Evolutionary conservation across 2,888 invertebrate genomes (phyloP).

Genomic region (Erannis defoliaria): DNA sequence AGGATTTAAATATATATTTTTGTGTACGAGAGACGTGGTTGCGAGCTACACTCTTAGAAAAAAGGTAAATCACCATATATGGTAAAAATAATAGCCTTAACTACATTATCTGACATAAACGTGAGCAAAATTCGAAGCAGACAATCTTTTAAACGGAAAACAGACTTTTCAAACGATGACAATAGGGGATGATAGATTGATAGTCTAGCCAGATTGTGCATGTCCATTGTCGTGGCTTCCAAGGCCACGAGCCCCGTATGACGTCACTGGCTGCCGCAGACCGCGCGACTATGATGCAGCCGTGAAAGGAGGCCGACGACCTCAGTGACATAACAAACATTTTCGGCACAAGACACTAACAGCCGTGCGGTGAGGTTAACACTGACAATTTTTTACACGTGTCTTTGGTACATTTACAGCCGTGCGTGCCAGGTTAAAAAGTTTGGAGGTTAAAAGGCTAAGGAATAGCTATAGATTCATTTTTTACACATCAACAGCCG

Average conservation of each 20-base stretch:
- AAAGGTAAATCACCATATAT: no score
- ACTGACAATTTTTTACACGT: conserved; percentile 7
- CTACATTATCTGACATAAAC: not conserved
- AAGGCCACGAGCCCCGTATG: conserved; percentile 25
- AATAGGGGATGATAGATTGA: not conserved
- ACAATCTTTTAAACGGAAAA: not conserved
- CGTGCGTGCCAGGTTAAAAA: no score
- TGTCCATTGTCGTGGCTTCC: conserved; percentile 20
- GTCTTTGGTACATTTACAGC: not conserved
- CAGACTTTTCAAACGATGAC: not conserved
- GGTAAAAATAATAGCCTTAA: no score
- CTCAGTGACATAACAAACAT: conserved; percentile 65
- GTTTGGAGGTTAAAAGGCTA: no score
- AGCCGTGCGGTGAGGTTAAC: conserved; percentile 8
- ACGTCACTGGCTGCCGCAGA: conserved; percentile 33
- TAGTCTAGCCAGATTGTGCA: conserved; percentile 7
- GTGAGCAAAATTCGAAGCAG: not conserved
- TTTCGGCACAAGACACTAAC: conserved; percentile 51
- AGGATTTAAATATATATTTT: no score
- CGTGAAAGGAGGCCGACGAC: conserved; percentile 66
- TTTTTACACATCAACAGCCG: no score
- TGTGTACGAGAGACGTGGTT: no score
- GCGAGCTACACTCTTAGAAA: no score
- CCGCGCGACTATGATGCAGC: conserved; percentile 20
- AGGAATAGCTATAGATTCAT: no score